Conservation (phyloP, 2,797 vertebrate genomes). For the Mycteria americana region DNA sequence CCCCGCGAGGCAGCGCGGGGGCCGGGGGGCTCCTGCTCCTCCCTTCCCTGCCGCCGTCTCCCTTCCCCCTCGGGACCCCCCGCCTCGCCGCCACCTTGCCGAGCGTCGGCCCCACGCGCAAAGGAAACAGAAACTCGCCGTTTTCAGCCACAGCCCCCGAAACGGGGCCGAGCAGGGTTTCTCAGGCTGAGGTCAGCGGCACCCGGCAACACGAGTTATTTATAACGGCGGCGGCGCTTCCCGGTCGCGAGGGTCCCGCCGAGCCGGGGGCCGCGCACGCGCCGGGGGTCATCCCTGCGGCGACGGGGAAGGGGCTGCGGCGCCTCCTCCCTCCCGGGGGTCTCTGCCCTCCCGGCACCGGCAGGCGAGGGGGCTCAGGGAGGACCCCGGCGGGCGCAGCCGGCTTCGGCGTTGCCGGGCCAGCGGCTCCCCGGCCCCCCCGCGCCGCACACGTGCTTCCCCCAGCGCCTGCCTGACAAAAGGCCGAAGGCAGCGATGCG, state of each 20-base stretch:
- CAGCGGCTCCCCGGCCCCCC: not conserved
- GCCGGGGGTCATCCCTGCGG: not conserved
- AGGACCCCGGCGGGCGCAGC: not conserved
- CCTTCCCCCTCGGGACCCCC: not conserved
- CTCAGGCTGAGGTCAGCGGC: not conserved
- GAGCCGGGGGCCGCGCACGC: fast-evolving
- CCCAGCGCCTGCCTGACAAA: not conserved
- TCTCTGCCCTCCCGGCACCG: not conserved
- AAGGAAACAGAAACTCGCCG: constrained; percentile 36
- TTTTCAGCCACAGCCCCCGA: not conserved
- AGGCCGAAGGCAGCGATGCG: not conserved
- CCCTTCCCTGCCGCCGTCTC: not conserved
- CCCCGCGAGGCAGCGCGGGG: fast-evolving
- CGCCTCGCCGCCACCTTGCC: fast-evolving
- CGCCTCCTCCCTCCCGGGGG: not conserved
- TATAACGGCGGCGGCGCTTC: not conserved
- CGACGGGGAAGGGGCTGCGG: not conserved
- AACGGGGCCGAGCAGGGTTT: not conserved
- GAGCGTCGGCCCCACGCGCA: not conserved
- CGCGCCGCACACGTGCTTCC: not conserved
- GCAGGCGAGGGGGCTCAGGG: fast-evolving
- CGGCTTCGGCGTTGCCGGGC: not conserved
- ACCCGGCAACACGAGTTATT: not conserved
- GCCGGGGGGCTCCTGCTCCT: not conserved
- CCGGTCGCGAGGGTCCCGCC: not conserved